Percentiles rank a stretch among this genome's conserved stretches.
Evolutionary conservation across 1,140 invertebrate species (phyloP).

Genomic region (Bacillus rossius): DNA sequence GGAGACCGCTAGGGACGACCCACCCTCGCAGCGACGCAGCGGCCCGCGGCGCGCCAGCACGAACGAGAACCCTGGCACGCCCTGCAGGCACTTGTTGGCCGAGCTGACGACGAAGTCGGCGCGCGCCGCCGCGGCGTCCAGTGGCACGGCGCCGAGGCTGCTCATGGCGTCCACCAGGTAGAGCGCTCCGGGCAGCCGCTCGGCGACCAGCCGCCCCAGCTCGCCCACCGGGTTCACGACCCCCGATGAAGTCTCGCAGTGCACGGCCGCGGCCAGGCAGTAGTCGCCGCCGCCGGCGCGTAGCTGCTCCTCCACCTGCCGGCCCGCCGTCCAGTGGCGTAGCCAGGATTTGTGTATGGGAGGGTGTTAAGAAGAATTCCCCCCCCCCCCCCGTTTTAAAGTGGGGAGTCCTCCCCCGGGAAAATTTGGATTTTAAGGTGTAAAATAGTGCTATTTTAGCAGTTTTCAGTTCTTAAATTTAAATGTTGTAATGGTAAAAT

Average conservation of each 20-base stretch:
- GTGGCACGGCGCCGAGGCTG: conserved; percentile 46
- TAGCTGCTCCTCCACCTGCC: conserved; percentile 2
- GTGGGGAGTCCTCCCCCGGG: too few species aligned
- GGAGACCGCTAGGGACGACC: too few species aligned
- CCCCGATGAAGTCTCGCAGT: conserved; percentile 48
- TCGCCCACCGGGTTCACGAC: conserved; percentile 44
- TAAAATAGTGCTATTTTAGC: too few species aligned
- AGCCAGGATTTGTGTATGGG: too few species aligned
- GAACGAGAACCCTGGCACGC: conserved; percentile 48
- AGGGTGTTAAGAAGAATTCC: too few species aligned
- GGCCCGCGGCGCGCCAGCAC: conserved; percentile 38
- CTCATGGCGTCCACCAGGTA: conserved; percentile 52
- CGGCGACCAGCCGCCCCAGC: conserved; percentile 39
- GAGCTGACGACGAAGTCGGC: conserved; percentile 46
- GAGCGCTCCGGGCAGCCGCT: conserved; percentile 30
- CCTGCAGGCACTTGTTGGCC: conserved; percentile 48
- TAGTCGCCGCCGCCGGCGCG: neutral
- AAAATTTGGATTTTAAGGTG: too few species aligned
- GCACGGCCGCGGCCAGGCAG: conserved; percentile 42
- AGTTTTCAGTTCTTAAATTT: too few species aligned
- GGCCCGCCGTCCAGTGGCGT: too few species aligned
- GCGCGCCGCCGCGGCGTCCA: conserved; percentile 31
- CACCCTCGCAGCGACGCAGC: conserved; percentile 43
- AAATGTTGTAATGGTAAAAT: too few species aligned
- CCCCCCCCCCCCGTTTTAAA: too few species aligned